A percentile compares a stretch with the other conserved stretches of the same genome.
Conservation (phyloP, 2,888 invertebrate species). For the Hypolimnas misippus region DNA sequence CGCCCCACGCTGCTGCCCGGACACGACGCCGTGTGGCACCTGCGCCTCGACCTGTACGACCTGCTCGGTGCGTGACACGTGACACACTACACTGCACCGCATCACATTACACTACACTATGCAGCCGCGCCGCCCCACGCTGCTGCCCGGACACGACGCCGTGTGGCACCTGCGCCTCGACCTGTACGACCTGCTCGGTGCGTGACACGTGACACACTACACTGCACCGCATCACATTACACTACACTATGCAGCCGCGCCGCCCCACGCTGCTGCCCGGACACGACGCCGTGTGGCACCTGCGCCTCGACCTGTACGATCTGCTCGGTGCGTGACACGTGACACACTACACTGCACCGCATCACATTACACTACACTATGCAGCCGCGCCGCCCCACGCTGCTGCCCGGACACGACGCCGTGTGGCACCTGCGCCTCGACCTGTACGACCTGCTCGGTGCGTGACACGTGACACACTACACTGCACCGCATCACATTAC, state of each 20-base stretch:
- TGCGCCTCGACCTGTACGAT: constrained; percentile 89
- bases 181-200: constrained; percentile 84
- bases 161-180: constrained; percentile 94
- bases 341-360: too few species aligned
- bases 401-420: constrained; percentile 87
- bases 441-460: constrained; percentile 84
- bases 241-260: constrained; percentile 51
- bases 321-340: constrained; percentile 78
- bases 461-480: too few species aligned
- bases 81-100: background rate
- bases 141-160: constrained; percentile 87
- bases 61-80: constrained; percentile 75
- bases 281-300: constrained; percentile 91
- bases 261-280: constrained; percentile 86
- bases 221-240: too few species aligned
- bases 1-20: constrained; percentile 86
- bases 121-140: constrained; percentile 82
- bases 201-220: too few species aligned
- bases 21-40: constrained; percentile 91
- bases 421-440: constrained; percentile 94
- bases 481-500: too few species aligned
- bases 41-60: constrained; percentile 89
- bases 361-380: too few species aligned
- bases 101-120: background rate
- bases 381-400: constrained; percentile 82